Percentiles rank a stretch among this genome's conserved stretches.
phyloP scores from a whole-genome alignment of 2,888 invertebrate genomes.

The Axea sp. region DNA sequence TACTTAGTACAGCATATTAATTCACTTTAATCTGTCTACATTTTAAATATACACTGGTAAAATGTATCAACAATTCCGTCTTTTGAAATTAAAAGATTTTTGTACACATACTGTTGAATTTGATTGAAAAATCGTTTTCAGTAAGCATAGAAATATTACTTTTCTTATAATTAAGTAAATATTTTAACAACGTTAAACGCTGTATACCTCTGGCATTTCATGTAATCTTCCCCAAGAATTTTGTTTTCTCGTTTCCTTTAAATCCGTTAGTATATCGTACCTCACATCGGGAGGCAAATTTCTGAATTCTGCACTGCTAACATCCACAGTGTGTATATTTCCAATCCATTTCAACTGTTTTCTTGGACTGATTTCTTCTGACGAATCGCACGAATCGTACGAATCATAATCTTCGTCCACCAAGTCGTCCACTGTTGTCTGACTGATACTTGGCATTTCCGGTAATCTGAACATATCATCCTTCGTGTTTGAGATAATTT shows the following conservation, averaged over 20 bases:
- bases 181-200: too few relatives aligned
- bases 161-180: too few relatives aligned
- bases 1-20: too few relatives aligned
- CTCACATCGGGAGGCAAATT: slow-evolving; percentile 92
- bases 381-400: slow-evolving; percentile 73
- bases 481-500: slow-evolving; percentile 5
- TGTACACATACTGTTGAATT: too few relatives aligned
- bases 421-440: slow-evolving; percentile 73
- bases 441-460: slow-evolving; percentile 69
- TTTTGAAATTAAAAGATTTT: too few relatives aligned
- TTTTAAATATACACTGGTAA: too few relatives aligned
- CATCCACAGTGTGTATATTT: slow-evolving; percentile 89
- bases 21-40: too few relatives aligned
- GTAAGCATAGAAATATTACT: too few relatives aligned
- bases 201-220: slow-evolving; percentile 88
- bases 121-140: too few relatives aligned
- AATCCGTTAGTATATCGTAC: slow-evolving; percentile 93
- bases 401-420: slow-evolving; percentile 73
- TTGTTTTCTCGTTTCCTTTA: slow-evolving; percentile 94
- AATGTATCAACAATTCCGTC: too few relatives aligned
- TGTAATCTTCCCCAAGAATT: slow-evolving; percentile 92
- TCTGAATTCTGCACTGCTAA: slow-evolving; percentile 89
- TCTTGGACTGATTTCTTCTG: slow-evolving; percentile 76
- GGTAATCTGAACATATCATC: slow-evolving; percentile 85
- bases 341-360: slow-evolving; percentile 79